A percentile compares a stretch with the other conserved stretches of the same genome.
These are phyloP conservation scores for Helicoverpa assulta DNA, from an alignment of 2,888 invertebrate species.

Conservation along the genomic window DNA sequence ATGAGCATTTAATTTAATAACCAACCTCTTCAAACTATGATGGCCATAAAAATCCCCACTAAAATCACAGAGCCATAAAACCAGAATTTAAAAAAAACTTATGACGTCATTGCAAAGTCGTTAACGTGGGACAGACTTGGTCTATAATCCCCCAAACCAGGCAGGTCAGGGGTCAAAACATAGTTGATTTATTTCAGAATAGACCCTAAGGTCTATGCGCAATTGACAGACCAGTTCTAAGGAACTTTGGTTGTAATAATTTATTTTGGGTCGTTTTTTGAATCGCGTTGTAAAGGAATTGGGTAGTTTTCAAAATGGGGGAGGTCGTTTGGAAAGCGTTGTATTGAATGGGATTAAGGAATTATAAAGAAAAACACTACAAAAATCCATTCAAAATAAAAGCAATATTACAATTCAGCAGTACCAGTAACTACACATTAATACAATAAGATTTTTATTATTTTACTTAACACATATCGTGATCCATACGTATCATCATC, in stretches of 20 bases:
- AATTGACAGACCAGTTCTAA: conserved; percentile 42
- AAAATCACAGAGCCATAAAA: conserved; percentile 40
- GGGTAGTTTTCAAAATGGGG: neutral
- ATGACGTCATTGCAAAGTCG: conserved; percentile 76
- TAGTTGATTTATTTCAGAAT: conserved; percentile 78
- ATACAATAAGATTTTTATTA: no score
- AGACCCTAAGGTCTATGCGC: conserved; percentile 38
- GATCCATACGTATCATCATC: no score
- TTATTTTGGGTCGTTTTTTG: conserved; percentile 18
- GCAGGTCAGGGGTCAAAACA: conserved; percentile 81
- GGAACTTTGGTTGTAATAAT: conserved; percentile 29
- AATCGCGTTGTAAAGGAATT: neutral
- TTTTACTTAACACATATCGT: no score
- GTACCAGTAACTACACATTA: no score
- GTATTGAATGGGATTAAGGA: no score
- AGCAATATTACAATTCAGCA: no score
- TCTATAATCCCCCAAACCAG: conserved; percentile 69
- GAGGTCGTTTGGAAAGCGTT: neutral
- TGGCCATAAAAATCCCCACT: conserved; percentile 19
- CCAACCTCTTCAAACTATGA: neutral
- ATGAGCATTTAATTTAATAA: neutral
- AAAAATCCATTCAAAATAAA: no score
- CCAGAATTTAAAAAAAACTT: conserved; percentile 65
- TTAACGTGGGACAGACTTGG: conserved; percentile 70
- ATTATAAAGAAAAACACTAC: no score